These are phyloP conservation scores for Drosophila flavopinicola DNA, from an alignment of 2,888 invertebrate species.

Conservation along the genomic window DNA sequence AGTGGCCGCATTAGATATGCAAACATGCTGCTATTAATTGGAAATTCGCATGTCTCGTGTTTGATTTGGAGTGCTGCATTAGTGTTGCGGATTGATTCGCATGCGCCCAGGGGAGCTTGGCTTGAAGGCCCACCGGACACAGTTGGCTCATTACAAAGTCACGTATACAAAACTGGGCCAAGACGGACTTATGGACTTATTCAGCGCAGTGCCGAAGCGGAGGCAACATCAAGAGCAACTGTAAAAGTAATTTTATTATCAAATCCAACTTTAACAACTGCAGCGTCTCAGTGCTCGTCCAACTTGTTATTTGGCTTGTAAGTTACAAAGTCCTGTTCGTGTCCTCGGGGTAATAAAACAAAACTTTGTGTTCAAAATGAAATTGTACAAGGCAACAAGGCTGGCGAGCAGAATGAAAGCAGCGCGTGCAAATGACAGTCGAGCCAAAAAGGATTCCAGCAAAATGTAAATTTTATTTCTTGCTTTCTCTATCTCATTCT, in stretches of 20 bases:
- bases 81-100: slow-evolving; percentile 59
- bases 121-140: slow-evolving; percentile 22
- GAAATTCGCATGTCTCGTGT: slow-evolving; percentile 59
- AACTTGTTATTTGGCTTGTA: slow-evolving; percentile 80
- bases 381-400: slow-evolving; percentile 66
- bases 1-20: slow-evolving; percentile 53
- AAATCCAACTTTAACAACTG: slow-evolving; percentile 79
- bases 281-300: slow-evolving; percentile 41
- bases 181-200: slow-evolving; percentile 62
- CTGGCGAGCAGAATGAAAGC: slow-evolving; percentile 23
- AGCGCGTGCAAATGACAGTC: slow-evolving; percentile 71
- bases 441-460: slow-evolving; percentile 66
- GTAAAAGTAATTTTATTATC: slow-evolving; percentile 78
- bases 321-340: slow-evolving; percentile 79
- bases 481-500: slow-evolving; percentile 9
- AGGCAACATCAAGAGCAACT: slow-evolving; percentile 48
- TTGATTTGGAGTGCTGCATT: slow-evolving; percentile 40
- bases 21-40: slow-evolving; percentile 71
- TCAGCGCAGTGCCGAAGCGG: slow-evolving; percentile 10
- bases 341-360: slow-evolving; percentile 78
- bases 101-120: slow-evolving; percentile 17
- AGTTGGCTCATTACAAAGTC: slow-evolving; percentile 73
- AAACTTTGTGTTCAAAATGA: slow-evolving; percentile 79
- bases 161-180: slow-evolving; percentile 63
- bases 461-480: slow-evolving; percentile 73